phyloP scores from a whole-genome alignment of 2,888 invertebrate genomes.

The Poecilus cupreus region DNA sequence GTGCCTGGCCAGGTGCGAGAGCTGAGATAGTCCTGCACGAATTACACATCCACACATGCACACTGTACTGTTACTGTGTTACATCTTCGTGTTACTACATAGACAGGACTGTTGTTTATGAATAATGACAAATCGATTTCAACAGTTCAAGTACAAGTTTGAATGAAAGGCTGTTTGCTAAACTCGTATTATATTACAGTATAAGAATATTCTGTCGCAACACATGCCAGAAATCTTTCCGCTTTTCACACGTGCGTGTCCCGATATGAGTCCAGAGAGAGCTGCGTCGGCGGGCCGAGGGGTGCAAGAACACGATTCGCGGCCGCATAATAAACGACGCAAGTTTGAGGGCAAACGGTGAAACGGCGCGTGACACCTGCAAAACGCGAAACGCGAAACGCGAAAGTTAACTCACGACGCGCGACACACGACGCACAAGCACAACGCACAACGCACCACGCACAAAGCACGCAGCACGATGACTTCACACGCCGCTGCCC shows the following conservation, averaged over 20 bases:
- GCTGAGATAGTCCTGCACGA: conserved; percentile 6
- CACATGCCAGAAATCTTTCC: conserved; percentile 37
- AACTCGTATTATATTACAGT: not conserved
- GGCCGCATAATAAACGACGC: conserved; percentile 53
- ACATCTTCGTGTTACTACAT: not conserved
- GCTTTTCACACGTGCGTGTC: conserved; percentile 31
- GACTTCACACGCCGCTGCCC: conserved; percentile 36
- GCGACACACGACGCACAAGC: conserved; percentile 20
- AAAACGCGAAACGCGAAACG: conserved; percentile 34
- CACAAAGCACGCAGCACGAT: not conserved
- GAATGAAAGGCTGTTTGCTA: not conserved
- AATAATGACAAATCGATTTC: conserved; percentile 30
- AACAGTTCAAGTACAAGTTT: too few relatives aligned
- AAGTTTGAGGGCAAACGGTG: conserved; percentile 56
- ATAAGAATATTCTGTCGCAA: conserved; percentile 16
- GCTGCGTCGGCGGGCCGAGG: not conserved
- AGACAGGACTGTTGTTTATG: conserved; percentile 5
- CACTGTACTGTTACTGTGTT: not conserved
- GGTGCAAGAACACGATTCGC: conserved; percentile 13
- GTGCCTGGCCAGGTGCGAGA: not conserved
- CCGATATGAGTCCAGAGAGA: conserved; percentile 37
- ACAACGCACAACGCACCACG: not conserved
- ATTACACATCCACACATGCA: not conserved
- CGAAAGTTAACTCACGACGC: conserved; percentile 26
- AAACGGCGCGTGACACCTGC: conserved; percentile 58